phyloP scores from a whole-genome alignment of 2,888 invertebrate genomes.

The Chymomyza fuscimana region DNA sequence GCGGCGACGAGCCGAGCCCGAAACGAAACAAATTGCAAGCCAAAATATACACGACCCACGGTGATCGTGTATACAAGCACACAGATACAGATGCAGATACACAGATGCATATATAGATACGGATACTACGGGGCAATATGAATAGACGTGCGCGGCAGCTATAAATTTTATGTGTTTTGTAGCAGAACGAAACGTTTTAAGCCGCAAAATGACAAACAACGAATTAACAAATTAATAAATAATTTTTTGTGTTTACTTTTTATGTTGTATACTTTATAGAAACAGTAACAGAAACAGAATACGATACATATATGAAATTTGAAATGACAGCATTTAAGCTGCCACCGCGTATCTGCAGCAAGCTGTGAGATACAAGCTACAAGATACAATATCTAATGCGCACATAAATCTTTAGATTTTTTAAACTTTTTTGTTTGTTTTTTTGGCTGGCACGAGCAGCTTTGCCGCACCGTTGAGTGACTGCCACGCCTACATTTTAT shows the following conservation, averaged over 20 bases:
- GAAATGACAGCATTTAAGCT: constrained; percentile 37
- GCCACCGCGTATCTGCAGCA: constrained; percentile 16
- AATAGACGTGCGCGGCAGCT: constrained; percentile 32
- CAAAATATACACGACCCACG: neutral
- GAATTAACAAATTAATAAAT: constrained; percentile 75
- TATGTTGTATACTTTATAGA: neutral
- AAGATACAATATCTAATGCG: constrained; percentile 57
- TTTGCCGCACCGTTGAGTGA: constrained; percentile 3
- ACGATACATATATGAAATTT: constrained; percentile 2
- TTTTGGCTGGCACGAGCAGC: constrained; percentile 35
- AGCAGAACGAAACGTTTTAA: constrained; percentile 74
- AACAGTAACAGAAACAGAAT: neutral
- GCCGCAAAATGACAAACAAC: constrained; percentile 74
- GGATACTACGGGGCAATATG: neutral
- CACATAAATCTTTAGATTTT: constrained; percentile 42
- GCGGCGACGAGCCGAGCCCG: constrained; percentile 6
- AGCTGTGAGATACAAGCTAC: constrained; percentile 16
- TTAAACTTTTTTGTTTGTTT: neutral
- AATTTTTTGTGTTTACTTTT: constrained; percentile 58
- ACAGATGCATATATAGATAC: constrained; percentile 4
- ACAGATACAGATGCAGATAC: neutral
- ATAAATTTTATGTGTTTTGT: constrained; percentile 69
- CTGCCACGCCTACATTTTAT: constrained; percentile 2
- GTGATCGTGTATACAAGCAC: neutral
- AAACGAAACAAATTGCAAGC: constrained; percentile 10